Conservation (phyloP, 2,113 vertebrate genomes). For the Etheostoma spectabile region DNA sequence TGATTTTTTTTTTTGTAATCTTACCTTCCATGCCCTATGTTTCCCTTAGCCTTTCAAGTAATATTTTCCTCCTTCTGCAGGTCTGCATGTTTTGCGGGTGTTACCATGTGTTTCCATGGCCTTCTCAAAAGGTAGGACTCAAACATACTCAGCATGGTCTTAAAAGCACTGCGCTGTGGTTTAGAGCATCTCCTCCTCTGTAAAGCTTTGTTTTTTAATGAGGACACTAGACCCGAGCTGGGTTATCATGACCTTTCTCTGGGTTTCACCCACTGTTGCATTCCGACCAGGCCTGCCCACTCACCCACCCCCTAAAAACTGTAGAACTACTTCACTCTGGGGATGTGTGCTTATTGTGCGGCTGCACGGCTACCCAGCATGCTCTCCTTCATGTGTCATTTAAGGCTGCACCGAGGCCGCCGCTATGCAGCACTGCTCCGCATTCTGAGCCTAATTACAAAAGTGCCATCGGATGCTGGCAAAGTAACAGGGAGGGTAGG, state of each 20-base stretch:
- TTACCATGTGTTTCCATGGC: slow-evolving; percentile 85
- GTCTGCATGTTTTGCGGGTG: slow-evolving; percentile 55
- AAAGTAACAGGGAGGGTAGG: slow-evolving; percentile 64
- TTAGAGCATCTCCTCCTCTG: slow-evolving; percentile 61
- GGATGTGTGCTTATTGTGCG: slow-evolving; percentile 28
- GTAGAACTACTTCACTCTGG: slow-evolving; percentile 22
- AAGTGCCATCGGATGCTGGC: slow-evolving; percentile 71
- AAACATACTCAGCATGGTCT: slow-evolving; percentile 87
- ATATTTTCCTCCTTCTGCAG: slow-evolving; percentile 44
- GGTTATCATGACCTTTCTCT: slow-evolving; percentile 83
- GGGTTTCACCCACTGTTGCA: slow-evolving; percentile 54
- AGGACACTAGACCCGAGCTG: slow-evolving; percentile 74
- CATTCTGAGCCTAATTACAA: slow-evolving; percentile 78
- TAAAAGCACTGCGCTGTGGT: slow-evolving; percentile 63
- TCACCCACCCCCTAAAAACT: slow-evolving; percentile 33
- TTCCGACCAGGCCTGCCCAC: slow-evolving; percentile 48
- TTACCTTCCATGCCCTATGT: slow-evolving; percentile 56
- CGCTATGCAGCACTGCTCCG: slow-evolving; percentile 54
- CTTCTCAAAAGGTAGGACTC: slow-evolving; percentile 80
- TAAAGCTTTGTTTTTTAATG: slow-evolving; percentile 84
- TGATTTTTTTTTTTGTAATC: slow-evolving; percentile 31
- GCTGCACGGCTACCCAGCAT: slow-evolving; percentile 43
- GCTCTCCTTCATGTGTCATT: slow-evolving; percentile 70
- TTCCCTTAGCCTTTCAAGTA: slow-evolving; percentile 56
- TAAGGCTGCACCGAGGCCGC: slow-evolving; percentile 52